Evolutionary conservation across 2,888 invertebrate species (phyloP).

Genomic region (Gymnosoma rotundatum): DNA sequence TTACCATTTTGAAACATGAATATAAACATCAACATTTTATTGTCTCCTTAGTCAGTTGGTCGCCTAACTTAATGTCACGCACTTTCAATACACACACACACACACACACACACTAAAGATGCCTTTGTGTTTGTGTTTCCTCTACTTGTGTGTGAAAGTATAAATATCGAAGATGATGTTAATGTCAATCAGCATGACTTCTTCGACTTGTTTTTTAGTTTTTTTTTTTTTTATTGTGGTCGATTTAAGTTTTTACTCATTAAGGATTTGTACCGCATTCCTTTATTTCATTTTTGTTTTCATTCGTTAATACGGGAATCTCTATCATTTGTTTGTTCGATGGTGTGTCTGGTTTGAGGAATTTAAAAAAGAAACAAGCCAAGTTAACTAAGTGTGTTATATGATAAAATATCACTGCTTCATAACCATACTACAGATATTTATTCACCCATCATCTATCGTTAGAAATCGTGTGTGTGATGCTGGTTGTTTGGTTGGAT

Average conservation of each 20-base stretch:
- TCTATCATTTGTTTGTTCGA: conserved; percentile 19
- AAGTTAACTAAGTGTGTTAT: background rate
- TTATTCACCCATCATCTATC: background rate
- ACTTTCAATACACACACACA: background rate
- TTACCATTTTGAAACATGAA: conserved; percentile 13
- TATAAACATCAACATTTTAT: background rate
- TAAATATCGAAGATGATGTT: conserved; percentile 41
- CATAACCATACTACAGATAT: conserved; percentile 10
- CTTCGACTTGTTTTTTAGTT: conserved; percentile 6
- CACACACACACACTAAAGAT: too few species aligned
- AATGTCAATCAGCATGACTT: conserved; percentile 64
- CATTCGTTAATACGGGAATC: conserved; percentile 13
- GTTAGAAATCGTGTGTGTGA: conserved; percentile 10
- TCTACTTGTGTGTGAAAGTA: background rate
- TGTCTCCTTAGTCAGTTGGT: conserved; percentile 49
- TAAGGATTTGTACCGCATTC: conserved; percentile 70
- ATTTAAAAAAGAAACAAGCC: background rate
- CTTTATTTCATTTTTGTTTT: conserved; percentile 30
- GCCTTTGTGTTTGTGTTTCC: too few species aligned
- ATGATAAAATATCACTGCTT: conserved; percentile 49
- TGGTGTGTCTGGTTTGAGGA: conserved; percentile 35
- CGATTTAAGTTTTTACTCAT: conserved; percentile 59
- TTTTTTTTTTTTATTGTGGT: conserved; percentile 30
- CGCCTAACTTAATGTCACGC: conserved; percentile 32
- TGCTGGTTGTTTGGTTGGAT: background rate